Percentiles rank a stretch among this genome's conserved stretches.
phyloP scores from a whole-genome alignment of 2,113 vertebrate genomes.

The Coreoperca whiteheadi region DNA sequence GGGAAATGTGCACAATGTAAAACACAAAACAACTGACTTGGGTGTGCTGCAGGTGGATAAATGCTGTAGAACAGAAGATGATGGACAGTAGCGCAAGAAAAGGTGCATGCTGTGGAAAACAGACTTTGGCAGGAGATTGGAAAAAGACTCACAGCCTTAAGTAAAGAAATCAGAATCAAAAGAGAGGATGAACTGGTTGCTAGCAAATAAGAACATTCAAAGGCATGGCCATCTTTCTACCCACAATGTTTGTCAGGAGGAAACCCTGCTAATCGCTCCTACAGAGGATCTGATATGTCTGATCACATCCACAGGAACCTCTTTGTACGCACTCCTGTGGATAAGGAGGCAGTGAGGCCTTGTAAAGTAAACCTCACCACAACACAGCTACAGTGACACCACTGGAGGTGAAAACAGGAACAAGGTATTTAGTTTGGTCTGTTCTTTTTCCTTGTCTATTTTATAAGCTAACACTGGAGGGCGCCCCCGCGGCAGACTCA shows the following conservation, averaged over 20 bases:
- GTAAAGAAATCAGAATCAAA: conserved; percentile 44
- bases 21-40: conserved; percentile 38
- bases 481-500: conserved; percentile 63
- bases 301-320: conserved; percentile 33
- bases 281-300: conserved; percentile 8
- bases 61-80: conserved; percentile 14
- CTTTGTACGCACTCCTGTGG: conserved; percentile 67
- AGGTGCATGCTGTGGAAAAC: conserved; percentile 12
- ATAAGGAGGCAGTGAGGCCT: conserved; percentile 40
- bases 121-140: conserved; percentile 27
- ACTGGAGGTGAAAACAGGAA: conserved; percentile 36
- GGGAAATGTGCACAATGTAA: conserved; percentile 72
- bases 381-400: conserved; percentile 42
- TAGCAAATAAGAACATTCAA: conserved; percentile 31
- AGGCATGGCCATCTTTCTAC: conserved; percentile 52
- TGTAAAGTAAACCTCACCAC: conserved; percentile 41
- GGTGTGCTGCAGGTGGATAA: conserved; percentile 14
- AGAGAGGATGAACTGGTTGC: conserved; percentile 20
- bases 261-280: conserved; percentile 43
- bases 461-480: conserved; percentile 80
- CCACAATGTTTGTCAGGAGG: conserved; percentile 46
- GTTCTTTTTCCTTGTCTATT: conserved; percentile 75
- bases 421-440: conserved; percentile 50
- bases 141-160: conserved; percentile 69
- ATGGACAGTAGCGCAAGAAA: conserved; percentile 8